Evolutionary conservation across 2,888 invertebrate species (phyloP).

Genomic region (Icerya purchasi): DNA sequence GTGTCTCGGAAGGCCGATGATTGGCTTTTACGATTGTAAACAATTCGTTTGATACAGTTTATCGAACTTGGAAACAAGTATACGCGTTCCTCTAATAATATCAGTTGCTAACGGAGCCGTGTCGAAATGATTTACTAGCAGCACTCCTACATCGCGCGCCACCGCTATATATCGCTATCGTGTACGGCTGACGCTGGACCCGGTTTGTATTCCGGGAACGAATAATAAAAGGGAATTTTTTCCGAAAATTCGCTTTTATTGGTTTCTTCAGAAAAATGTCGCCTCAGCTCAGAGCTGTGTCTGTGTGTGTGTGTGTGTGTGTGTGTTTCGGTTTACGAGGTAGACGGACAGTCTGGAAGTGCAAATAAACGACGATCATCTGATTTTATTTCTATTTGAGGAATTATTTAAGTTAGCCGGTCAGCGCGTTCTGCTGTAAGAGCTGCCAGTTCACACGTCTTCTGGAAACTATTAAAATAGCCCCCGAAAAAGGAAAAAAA

Average conservation of each 20-base stretch:
- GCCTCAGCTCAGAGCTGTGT: not conserved
- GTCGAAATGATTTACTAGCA: not conserved
- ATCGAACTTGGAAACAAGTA: too few relatives aligned
- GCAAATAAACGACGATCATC: too few relatives aligned
- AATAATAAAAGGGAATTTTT: not conserved
- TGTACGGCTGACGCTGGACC: not conserved
- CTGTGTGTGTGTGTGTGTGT: not conserved
- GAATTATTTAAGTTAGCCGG: not conserved
- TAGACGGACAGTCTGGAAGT: too few relatives aligned
- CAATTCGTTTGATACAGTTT: too few relatives aligned
- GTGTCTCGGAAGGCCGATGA: too few relatives aligned
- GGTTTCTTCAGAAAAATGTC: too few relatives aligned
- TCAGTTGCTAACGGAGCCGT: not conserved
- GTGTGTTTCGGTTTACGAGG: not conserved
- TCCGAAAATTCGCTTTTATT: too few relatives aligned
- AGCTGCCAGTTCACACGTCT: conserved; percentile 2
- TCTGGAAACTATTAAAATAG: conserved; percentile 7
- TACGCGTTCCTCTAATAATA: too few relatives aligned
- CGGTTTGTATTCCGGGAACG: not conserved
- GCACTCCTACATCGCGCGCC: not conserved
- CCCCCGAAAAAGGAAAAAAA: too few relatives aligned
- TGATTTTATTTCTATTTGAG: too few relatives aligned
- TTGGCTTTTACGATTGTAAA: too few relatives aligned
- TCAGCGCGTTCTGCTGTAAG: not conserved
- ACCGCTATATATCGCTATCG: not conserved